Conservation (phyloP, 2,113 vertebrate genomes). For the Ivindomyrus marchei region DNA sequence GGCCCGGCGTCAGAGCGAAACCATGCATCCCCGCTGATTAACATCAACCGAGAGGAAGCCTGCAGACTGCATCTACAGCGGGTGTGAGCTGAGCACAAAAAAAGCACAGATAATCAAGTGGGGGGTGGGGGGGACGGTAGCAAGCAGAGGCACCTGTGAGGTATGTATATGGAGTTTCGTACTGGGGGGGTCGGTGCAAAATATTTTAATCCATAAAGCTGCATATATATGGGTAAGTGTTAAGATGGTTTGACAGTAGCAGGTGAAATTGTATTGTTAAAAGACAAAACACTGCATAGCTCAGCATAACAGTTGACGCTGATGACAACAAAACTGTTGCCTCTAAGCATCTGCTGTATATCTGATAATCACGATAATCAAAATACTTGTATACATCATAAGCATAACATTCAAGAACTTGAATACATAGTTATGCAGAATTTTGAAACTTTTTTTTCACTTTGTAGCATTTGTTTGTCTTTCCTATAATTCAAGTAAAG, state of each 20-base stretch:
- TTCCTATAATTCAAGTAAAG: neutral
- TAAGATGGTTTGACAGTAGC: neutral
- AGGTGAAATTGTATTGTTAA: neutral
- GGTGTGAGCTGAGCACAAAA: constrained; percentile 27
- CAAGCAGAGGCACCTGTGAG: constrained; percentile 29
- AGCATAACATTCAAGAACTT: neutral
- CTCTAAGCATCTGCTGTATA: neutral
- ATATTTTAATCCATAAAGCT: neutral
- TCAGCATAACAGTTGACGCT: neutral
- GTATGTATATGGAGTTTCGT: constrained; percentile 31
- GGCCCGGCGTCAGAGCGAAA: constrained; percentile 41
- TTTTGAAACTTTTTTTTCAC: neutral
- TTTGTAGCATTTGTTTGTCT: neutral
- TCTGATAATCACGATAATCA: neutral
- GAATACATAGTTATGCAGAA: neutral
- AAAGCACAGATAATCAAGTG: constrained; percentile 40
- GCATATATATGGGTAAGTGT: neutral
- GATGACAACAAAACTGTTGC: neutral
- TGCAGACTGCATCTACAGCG: constrained; percentile 30
- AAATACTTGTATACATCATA: neutral
- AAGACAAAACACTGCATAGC: neutral
- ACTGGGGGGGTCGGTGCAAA: constrained; percentile 9
- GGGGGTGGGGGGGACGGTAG: constrained; percentile 17
- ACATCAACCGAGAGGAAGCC: constrained; percentile 35
- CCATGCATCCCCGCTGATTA: constrained; percentile 44